Conservation (phyloP, 2,113 vertebrate species). For the Percina caprodes region DNA sequence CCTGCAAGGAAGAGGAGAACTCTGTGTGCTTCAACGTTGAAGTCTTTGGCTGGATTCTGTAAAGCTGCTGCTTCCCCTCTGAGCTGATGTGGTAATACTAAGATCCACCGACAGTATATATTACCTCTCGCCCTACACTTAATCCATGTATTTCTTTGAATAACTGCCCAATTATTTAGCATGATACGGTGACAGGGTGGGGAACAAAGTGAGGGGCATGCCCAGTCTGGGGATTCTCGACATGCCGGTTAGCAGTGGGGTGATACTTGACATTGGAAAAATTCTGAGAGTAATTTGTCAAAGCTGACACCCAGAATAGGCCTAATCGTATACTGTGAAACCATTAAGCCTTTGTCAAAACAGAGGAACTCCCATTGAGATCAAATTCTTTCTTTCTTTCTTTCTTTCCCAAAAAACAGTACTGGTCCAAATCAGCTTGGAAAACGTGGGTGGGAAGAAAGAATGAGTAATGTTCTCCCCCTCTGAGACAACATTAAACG, state of each 20-base stretch:
- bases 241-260: slow-evolving; percentile 53
- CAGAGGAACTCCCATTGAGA: slow-evolving; percentile 73
- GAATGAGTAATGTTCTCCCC: slow-evolving; percentile 49
- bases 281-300: slow-evolving; percentile 66
- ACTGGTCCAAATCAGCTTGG: slow-evolving; percentile 49
- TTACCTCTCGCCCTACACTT: slow-evolving; percentile 9
- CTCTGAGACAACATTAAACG: slow-evolving; percentile 20
- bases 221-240: slow-evolving; percentile 51
- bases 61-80: slow-evolving; percentile 43
- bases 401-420: slow-evolving; percentile 65
- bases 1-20: slow-evolving; percentile 62
- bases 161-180: slow-evolving; percentile 43
- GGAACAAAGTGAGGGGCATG: slow-evolving; percentile 44
- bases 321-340: slow-evolving; percentile 58
- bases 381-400: slow-evolving; percentile 73
- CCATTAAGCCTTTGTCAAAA: slow-evolving; percentile 66
- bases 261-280: slow-evolving; percentile 67
- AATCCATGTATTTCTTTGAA: slow-evolving; percentile 38
- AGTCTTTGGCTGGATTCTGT: slow-evolving; percentile 51
- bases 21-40: slow-evolving; percentile 58
- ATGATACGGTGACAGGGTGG: slow-evolving; percentile 46
- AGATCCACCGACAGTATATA: slow-evolving; percentile 7
- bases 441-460: slow-evolving; percentile 50
- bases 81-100: slow-evolving; percentile 34
- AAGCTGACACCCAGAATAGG: slow-evolving; percentile 61